Conservation (phyloP, 1,140 invertebrate species). For the Lithobius niger region DNA sequence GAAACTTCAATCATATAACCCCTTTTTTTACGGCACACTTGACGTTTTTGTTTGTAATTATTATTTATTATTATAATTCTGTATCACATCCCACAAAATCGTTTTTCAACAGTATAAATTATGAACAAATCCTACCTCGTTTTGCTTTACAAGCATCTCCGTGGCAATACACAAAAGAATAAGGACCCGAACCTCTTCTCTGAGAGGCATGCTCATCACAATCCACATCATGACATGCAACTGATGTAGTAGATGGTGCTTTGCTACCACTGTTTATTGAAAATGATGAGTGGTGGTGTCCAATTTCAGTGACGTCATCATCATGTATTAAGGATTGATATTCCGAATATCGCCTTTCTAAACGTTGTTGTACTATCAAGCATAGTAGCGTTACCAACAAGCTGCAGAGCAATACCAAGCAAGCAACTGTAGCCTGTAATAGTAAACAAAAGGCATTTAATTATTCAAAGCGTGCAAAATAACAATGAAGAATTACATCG, state of each 20-base stretch:
- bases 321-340: conserved; percentile 30
- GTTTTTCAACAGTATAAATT: not conserved
- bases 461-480: not conserved
- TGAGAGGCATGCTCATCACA: not conserved
- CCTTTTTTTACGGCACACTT: too few relatives aligned
- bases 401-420: conserved; percentile 18
- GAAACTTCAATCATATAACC: too few relatives aligned
- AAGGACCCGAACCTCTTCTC: too few relatives aligned
- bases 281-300: not conserved
- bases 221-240: too few relatives aligned
- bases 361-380: conserved; percentile 58
- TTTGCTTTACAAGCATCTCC: conserved; percentile 2
- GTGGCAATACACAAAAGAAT: conserved; percentile 1
- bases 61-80: too few relatives aligned
- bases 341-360: conserved; percentile 39
- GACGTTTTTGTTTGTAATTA: too few relatives aligned
- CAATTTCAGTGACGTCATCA: not conserved
- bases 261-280: too few relatives aligned
- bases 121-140: not conserved
- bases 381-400: conserved; percentile 44
- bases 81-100: too few relatives aligned
- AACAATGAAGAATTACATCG: too few relatives aligned
- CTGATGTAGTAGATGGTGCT: too few relatives aligned
- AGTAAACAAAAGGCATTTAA: not conserved
- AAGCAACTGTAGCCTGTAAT: conserved; percentile 21